Evolutionary conservation across 2,888 invertebrate genomes (phyloP), one percentile per base, ranked within the genome.

Genomic region (Microctonus hyperodae): DNA sequence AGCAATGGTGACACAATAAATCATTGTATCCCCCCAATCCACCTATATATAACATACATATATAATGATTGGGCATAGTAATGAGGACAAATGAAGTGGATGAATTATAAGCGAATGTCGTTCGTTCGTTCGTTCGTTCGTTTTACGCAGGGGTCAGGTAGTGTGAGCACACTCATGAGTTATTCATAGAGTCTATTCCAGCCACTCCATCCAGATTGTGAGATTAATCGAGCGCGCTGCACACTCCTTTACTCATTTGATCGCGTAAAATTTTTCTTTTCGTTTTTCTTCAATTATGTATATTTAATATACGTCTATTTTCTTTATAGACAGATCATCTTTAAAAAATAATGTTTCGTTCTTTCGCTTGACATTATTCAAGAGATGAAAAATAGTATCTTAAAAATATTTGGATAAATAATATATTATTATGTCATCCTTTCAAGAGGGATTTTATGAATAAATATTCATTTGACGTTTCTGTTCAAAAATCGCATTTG

Each of bases 81-180:
- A 82, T 81, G 80, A 82, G 81, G 81, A 82, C 81, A 82, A 82
- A 82, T 82, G 82, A 82, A 82, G 82, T 80, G 79, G 76, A 81
- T 79, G 79, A 82, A 82, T 82, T 81, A 81, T 81, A 80, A 80
- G 78, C 75, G 78, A 81, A 78, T 78, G 79, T 81, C 81, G 10
- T 51, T 51, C 50, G 53, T n/a, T 28, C 53, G 44, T 16, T 44
- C 44, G 44, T 9, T 44, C 44, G 16, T 3, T 44, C 44, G 44
- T 44, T 78, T 80, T 76, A 74, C 74, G 78, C 23, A 69, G 77
- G 76, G 74, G 73, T 74, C 73, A 75, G 75, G 78, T 73, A 73
- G 64, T 40, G 62, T 22, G 65, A n/a, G 40, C 56, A 72, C 73
- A 76, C 80, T 81, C 82, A 82, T 82, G 81, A 82, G 80, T 82